Evolutionary conservation across 2,797 vertebrate species (phyloP).

Genomic region (Gymnocypris eckloni): DNA sequence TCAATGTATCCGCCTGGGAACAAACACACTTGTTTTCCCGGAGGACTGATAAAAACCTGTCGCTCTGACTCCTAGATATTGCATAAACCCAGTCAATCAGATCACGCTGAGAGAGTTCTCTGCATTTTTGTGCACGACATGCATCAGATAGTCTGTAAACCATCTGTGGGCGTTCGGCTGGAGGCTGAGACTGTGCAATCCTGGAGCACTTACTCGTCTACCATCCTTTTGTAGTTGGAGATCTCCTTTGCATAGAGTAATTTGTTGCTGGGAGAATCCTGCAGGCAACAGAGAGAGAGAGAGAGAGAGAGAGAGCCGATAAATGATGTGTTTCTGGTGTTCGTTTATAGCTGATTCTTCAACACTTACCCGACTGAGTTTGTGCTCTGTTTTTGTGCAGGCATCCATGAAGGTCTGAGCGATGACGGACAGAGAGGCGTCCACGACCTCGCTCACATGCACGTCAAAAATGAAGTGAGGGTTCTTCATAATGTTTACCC

Average conservation of each 20-base stretch:
- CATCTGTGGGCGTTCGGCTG: slow-evolving; percentile 29
- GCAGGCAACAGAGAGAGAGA: slow-evolving; percentile 55
- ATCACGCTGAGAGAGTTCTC: slow-evolving; percentile 15
- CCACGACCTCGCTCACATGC: slow-evolving; percentile 95
- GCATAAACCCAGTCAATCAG: slow-evolving; percentile 28
- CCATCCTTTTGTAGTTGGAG: slow-evolving; percentile 99
- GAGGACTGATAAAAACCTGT: neutral
- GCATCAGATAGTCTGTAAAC: slow-evolving; percentile 16
- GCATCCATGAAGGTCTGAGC: slow-evolving; percentile 99
- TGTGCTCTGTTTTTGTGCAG: slow-evolving; percentile 98
- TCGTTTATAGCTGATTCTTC: neutral
- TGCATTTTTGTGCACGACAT: neutral
- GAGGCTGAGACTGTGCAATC: slow-evolving; percentile 21
- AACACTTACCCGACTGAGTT: slow-evolving; percentile 93
- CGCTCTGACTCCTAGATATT: neutral
- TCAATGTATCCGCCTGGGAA: neutral
- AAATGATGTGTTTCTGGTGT: slow-evolving; percentile 16
- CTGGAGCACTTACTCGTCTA: slow-evolving; percentile 91
- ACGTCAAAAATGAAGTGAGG: slow-evolving; percentile 98
- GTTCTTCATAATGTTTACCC: slow-evolving; percentile 99
- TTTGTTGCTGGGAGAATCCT: slow-evolving; percentile 99
- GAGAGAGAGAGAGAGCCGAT: neutral
- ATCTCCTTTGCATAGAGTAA: slow-evolving; percentile 99
- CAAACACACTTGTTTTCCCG: neutral
- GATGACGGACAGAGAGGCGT: slow-evolving; percentile 97